Percentiles rank a stretch among this genome's conserved stretches.
phyloP scores from a whole-genome alignment of 2,797 vertebrate species.

The Lerista edwardsae region DNA sequence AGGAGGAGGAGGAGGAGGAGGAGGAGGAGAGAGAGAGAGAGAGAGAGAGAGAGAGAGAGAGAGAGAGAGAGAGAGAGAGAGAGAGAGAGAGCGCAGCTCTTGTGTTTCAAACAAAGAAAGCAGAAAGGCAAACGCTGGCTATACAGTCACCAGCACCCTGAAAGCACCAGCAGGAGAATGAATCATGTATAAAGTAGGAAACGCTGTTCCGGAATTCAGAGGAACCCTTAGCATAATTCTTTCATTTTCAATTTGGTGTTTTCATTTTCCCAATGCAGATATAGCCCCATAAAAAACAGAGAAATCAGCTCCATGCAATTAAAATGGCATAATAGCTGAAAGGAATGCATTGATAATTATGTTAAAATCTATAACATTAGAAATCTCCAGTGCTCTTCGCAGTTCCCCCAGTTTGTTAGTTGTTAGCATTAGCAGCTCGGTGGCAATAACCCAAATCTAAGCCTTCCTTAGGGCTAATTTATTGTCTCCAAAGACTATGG shows the following conservation, averaged over 20 bases:
- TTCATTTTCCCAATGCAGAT: constrained; percentile 74
- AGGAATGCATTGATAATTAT: constrained; percentile 79
- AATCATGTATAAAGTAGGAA: constrained; percentile 72
- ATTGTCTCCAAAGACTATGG: constrained; percentile 19
- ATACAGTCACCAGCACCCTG: constrained; percentile 49
- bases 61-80: background rate
- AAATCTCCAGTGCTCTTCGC: constrained; percentile 58
- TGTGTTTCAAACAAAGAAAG: constrained; percentile 54
- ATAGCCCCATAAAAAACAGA: constrained; percentile 75
- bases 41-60: no score
- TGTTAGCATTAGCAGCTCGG: constrained; percentile 60
- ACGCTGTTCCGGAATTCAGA: constrained; percentile 71
- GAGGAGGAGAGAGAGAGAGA: no score
- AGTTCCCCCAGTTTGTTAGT: constrained; percentile 66
- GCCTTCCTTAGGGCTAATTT: constrained; percentile 43
- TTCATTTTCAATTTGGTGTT: constrained; percentile 77
- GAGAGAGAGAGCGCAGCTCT: constrained; percentile 36
- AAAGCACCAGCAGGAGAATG: constrained; percentile 62
- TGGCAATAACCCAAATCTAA: constrained; percentile 58
- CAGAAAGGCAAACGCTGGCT: constrained; percentile 43
- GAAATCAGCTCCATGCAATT: constrained; percentile 76
- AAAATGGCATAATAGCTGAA: constrained; percentile 77
- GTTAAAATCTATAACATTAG: constrained; percentile 76
- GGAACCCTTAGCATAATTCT: constrained; percentile 78
- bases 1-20: no score